Evolutionary conservation across 1,140 invertebrate species (phyloP), one percentile per base, ranked within the genome.

Genomic region (Oedothorax gibbosus): DNA sequence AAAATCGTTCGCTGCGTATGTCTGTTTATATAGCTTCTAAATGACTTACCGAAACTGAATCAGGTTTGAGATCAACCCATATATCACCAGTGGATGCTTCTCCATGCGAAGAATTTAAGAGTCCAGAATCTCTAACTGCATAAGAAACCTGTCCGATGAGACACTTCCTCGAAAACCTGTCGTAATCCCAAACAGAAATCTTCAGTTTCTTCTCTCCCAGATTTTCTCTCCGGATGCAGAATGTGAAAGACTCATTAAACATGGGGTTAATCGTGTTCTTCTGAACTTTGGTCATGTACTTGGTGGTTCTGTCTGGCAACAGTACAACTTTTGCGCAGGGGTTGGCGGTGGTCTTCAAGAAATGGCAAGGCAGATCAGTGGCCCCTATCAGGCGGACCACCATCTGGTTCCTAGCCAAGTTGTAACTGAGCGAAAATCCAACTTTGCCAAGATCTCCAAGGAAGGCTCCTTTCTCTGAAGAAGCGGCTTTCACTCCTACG

Each of bases 171-270:
- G 89, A 87, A n/a, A 90, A 87, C 49, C 87, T 72, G 71, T 90
- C 89, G 56, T 89, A 88, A 81, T 89, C 88, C 68, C 86, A 89
- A 6, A 89, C 85, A 2, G 87, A 86, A 7, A 90, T 85, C 49
- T 86, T 88, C 0, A 90, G 50, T 8, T 77, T 83, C 21, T 88
- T 89, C 18, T 87, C 88, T 11, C 80, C 85, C 10, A 90, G 56
- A 73, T 88, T 86, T 11, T 88, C 88, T 14, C 80, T 73, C 56
- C 86, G 76, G 0, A 89, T 84, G 12, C 79, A 80, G 71, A 89
- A 89, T 1, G 76, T 66, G 57, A 90, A 90, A 15, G 83, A 87
- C 80, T 90, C 89, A 50, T 89, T 88, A 80, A 88, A 90, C 0
- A 87, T 71, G 0, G 90, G 90, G 72, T 89, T 87, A 50, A 87